These are phyloP conservation scores for Etheostoma perlongum DNA, from an alignment of 2,797 vertebrate genomes.

Conservation along the genomic window DNA sequence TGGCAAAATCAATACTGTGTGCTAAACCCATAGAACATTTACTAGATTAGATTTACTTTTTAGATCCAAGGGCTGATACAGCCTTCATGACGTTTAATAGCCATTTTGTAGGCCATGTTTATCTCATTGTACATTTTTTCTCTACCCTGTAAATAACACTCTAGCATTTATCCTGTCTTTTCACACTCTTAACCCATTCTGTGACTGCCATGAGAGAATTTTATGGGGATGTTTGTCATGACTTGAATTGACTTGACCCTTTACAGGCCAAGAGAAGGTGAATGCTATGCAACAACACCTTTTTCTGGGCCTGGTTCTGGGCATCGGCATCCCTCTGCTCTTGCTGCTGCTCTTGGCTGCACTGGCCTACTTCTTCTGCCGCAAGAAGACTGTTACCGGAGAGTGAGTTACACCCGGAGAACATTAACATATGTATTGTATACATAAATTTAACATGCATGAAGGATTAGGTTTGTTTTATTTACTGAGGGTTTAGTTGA, in stretches of 20 bases:
- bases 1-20: background rate
- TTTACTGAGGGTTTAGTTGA: background rate
- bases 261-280: constrained; percentile 47
- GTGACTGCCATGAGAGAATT: background rate
- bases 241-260: background rate
- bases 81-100: background rate
- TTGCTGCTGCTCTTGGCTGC: constrained; percentile 82
- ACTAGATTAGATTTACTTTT: background rate
- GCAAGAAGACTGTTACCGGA: constrained; percentile 80
- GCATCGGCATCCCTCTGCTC: constrained; percentile 86
- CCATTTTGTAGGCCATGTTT: background rate
- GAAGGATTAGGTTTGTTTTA: background rate
- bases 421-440: background rate
- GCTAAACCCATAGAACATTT: background rate
- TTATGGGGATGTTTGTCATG: background rate
- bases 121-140: background rate
- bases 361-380: constrained; percentile 82
- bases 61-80: too few species aligned
- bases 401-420: constrained; percentile 77
- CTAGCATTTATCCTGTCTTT: background rate
- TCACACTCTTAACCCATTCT: background rate
- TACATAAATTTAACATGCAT: too few species aligned
- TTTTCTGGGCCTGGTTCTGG: constrained; percentile 85
- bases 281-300: constrained; percentile 45
- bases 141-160: background rate